Evolutionary conservation across 2,797 vertebrate genomes (phyloP).

Genomic region (Enteromius viviparus): DNA sequence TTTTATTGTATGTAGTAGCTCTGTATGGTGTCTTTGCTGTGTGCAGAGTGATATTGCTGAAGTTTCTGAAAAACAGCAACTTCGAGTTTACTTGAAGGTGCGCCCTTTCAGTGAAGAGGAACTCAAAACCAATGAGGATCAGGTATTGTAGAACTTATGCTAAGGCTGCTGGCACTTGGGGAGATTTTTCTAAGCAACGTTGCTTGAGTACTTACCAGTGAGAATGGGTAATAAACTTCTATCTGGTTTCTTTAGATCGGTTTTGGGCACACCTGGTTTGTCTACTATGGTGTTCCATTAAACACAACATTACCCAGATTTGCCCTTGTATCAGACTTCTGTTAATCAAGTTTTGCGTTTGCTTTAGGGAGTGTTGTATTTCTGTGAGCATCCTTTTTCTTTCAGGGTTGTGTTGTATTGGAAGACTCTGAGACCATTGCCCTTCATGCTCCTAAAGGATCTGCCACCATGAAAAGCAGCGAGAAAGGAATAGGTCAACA

Average conservation of each 20-base stretch:
- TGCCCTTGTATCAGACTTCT: not conserved
- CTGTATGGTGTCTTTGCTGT: not conserved
- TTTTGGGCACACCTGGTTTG: too few species aligned
- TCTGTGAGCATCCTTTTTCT: not conserved
- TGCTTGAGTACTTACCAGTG: not conserved
- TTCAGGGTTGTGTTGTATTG: slow-evolving; percentile 83
- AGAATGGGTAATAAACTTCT: not conserved
- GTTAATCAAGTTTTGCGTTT: not conserved
- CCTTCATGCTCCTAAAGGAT: slow-evolving; percentile 85
- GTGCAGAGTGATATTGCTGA: slow-evolving; percentile 60
- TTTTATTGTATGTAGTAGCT: too few species aligned
- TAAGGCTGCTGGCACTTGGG: not conserved
- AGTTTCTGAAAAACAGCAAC: slow-evolving; percentile 70
- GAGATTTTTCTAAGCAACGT: too few species aligned
- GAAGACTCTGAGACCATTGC: slow-evolving; percentile 78
- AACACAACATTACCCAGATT: too few species aligned
- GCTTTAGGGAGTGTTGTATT: not conserved
- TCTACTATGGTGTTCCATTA: too few species aligned
- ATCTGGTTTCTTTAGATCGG: not conserved
- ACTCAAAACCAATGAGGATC: slow-evolving; percentile 77
- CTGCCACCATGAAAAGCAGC: slow-evolving; percentile 83
- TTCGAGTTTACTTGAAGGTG: slow-evolving; percentile 86
- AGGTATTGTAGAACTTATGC: slow-evolving; percentile 71
- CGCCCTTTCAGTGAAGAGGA: slow-evolving; percentile 86
- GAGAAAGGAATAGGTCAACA: slow-evolving; percentile 85